Evolutionary conservation across 2,888 invertebrate genomes (phyloP).

Genomic region (Mallateleia sp.): DNA sequence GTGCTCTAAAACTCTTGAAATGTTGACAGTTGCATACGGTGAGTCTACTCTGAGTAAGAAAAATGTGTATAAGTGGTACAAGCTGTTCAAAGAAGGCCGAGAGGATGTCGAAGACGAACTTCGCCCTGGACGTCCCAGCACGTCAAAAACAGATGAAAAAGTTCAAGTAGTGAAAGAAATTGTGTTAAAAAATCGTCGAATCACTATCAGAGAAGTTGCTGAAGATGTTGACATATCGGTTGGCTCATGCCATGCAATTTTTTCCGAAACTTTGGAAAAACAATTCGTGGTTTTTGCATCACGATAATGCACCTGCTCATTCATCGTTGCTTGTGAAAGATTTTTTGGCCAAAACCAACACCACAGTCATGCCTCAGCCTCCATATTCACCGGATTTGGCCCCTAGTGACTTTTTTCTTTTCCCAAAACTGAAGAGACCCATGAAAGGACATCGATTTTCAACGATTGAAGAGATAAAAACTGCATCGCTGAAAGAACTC

Average conservation of each 20-base stretch:
- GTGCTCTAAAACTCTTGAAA: conserved; percentile 31
- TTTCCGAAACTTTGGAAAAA: background rate
- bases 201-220: conserved; percentile 8
- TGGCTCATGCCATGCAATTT: conserved; percentile 3
- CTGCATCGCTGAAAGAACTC: too few relatives aligned
- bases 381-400: too few relatives aligned
- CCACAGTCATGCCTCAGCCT: too few relatives aligned
- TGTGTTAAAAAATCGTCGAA: background rate
- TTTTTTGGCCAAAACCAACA: too few relatives aligned
- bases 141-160: conserved; percentile 34
- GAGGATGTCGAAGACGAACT: conserved; percentile 12
- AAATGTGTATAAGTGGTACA: too few relatives aligned
- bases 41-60: conserved; percentile 27
- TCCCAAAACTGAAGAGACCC: background rate
- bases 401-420: too few relatives aligned
- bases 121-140: conserved; percentile 34
- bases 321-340: too few relatives aligned
- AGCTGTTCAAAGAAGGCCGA: too few relatives aligned
- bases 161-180: conserved; percentile 15
- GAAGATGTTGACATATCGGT: conserved; percentile 12
- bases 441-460: too few relatives aligned
- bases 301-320: too few relatives aligned
- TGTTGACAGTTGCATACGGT: conserved; percentile 49
- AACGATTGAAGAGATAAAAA: too few relatives aligned
- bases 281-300: too few relatives aligned